These are phyloP conservation scores for Pseudomyrmex gracilis DNA, from an alignment of 1,140 invertebrate species.

Conservation along the genomic window DNA sequence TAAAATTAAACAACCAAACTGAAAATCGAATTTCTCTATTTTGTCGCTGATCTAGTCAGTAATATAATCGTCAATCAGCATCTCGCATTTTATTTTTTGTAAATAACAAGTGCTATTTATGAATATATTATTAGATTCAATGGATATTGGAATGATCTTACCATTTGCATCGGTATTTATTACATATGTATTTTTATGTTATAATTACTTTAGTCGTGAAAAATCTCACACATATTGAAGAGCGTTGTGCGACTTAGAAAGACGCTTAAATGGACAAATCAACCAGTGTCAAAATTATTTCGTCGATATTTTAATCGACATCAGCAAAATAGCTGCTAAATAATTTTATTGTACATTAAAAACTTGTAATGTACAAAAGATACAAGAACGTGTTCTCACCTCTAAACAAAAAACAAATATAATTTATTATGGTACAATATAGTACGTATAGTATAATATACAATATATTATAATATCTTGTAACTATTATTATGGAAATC, in stretches of 20 bases:
- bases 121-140: neutral
- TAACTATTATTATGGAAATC: conserved; percentile 24
- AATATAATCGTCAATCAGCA: conserved; percentile 14
- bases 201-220: neutral
- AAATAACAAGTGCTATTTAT: neutral
- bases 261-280: conserved; percentile 53
- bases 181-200: neutral
- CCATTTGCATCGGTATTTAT: conserved; percentile 18
- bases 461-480: neutral
- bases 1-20: neutral
- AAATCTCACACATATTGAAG: neutral
- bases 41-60: conserved; percentile 55
- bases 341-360: too few species aligned
- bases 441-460: neutral
- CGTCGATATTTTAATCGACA: neutral
- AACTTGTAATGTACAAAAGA: too few species aligned
- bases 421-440: too few species aligned
- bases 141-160: neutral
- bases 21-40: conserved; percentile 1
- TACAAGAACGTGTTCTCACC: too few species aligned
- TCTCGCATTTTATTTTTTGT: neutral
- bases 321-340: neutral
- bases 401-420: too few species aligned
- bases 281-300: conserved; percentile 61
- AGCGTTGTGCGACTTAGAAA: neutral